Percentiles rank a stretch among this genome's conserved stretches.
Evolutionary conservation across 2,797 vertebrate species (phyloP).

Genomic region (Sebastes diaconus): DNA sequence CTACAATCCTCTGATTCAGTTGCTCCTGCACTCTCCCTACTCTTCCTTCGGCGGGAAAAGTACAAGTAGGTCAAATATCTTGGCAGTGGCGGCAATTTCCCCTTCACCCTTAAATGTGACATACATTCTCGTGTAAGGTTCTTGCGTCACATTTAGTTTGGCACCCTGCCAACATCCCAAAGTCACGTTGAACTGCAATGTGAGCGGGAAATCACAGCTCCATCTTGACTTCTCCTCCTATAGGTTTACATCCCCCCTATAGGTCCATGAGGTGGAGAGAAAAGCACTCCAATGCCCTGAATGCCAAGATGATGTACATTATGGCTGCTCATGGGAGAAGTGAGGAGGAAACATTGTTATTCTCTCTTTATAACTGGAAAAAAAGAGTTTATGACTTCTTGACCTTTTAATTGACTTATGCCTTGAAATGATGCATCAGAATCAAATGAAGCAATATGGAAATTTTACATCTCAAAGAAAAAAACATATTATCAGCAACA

Average conservation of each 20-base stretch:
- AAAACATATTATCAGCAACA: neutral
- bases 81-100: conserved; percentile 67
- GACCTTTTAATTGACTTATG: neutral
- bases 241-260: neutral
- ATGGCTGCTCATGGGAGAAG: neutral
- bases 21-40: neutral
- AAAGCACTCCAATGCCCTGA: neutral
- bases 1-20: neutral
- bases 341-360: neutral
- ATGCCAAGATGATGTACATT: no score
- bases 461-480: neutral
- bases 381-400: neutral
- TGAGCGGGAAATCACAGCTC: conserved; percentile 49
- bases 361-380: neutral
- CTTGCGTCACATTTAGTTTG: conserved; percentile 68
- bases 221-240: neutral
- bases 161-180: conserved; percentile 39
- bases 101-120: conserved; percentile 70
- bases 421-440: neutral
- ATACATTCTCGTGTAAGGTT: conserved; percentile 70
- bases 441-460: neutral
- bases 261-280: neutral
- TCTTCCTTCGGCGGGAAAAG: neutral
- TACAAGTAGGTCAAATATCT: conserved; percentile 79
- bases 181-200: conserved; percentile 84